These are phyloP conservation scores for Dorcus parallelipipedus DNA, from an alignment of 2,888 invertebrate species.

Conservation along the genomic window DNA sequence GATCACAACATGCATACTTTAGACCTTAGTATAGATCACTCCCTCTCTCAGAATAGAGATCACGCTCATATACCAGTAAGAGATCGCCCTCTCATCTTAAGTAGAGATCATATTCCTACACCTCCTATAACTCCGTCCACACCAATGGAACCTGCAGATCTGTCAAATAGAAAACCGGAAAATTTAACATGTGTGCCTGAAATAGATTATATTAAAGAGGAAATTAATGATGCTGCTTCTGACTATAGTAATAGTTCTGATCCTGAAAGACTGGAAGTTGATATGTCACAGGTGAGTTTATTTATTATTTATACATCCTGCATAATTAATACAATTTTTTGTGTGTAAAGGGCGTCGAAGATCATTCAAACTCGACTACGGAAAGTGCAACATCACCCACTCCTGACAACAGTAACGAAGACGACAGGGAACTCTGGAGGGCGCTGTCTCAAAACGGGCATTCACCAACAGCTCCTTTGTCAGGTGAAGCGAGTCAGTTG, in stretches of 20 bases:
- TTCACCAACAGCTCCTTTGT: conserved; percentile 43
- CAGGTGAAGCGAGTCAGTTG: conserved; percentile 72
- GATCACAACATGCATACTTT: background rate
- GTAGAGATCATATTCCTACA: background rate
- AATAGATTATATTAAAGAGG: conserved; percentile 45
- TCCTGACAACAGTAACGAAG: conserved; percentile 38
- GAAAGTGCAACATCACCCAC: conserved; percentile 42
- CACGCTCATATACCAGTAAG: background rate
- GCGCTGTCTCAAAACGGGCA: conserved; percentile 59
- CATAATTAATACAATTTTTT: too few species aligned
- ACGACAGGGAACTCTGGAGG: conserved; percentile 54
- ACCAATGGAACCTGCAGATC: conserved; percentile 42
- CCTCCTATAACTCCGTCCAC: background rate
- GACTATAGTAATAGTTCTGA: conserved; percentile 70
- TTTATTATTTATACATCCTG: background rate
- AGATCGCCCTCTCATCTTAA: background rate
- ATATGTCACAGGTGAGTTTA: conserved; percentile 53
- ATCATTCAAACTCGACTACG: conserved; percentile 46
- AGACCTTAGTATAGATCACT: background rate
- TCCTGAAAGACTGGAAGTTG: conserved; percentile 71
- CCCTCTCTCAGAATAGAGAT: background rate
- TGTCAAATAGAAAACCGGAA: conserved; percentile 45
- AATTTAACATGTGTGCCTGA: conserved; percentile 46
- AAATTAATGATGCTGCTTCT: conserved; percentile 39
- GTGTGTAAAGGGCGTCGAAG: conserved; percentile 36